A percentile compares a stretch with the other conserved stretches of the same genome.
phyloP scores from a whole-genome alignment of 2,113 vertebrate species.

The Columbina picui region DNA sequence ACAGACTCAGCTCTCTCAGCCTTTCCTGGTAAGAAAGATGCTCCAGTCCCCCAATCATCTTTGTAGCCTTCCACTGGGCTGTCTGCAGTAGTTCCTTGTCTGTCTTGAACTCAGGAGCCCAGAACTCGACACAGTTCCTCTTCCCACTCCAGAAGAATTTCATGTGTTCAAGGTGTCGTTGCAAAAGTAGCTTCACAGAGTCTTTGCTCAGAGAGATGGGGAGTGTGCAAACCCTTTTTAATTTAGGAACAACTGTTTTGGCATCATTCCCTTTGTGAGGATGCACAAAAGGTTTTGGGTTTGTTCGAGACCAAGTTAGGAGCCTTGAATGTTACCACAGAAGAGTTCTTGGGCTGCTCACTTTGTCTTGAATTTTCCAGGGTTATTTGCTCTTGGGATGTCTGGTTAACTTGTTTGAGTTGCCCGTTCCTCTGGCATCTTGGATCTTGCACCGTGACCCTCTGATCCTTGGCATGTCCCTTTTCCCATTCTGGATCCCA shows the following conservation, averaged over 20 bases:
- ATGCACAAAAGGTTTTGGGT: not conserved
- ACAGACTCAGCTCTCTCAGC: too few species aligned
- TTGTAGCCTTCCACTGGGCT: too few species aligned
- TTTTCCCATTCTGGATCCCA: not conserved
- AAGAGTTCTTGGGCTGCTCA: not conserved
- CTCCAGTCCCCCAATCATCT: too few species aligned
- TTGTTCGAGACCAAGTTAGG: not conserved
- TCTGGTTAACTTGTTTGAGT: not conserved
- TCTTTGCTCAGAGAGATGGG: not conserved
- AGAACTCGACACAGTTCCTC: not conserved
- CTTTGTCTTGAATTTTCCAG: constrained; percentile 14
- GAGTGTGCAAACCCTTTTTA: not conserved
- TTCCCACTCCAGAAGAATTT: not conserved
- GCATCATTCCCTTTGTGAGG: not conserved
- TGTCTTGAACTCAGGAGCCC: too few species aligned
- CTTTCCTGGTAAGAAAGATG: too few species aligned
- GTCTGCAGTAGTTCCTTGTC: too few species aligned
- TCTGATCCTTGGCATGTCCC: not conserved
- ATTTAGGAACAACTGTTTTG: not conserved
- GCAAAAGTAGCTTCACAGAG: not conserved
- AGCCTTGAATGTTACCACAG: not conserved
- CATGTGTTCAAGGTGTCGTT: not conserved
- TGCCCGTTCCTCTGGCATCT: not conserved
- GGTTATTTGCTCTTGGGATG: not conserved
- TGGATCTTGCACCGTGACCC: not conserved